Evolutionary conservation across 2,797 vertebrate species (phyloP).

Genomic region (Distichodus sexfasciatus): DNA sequence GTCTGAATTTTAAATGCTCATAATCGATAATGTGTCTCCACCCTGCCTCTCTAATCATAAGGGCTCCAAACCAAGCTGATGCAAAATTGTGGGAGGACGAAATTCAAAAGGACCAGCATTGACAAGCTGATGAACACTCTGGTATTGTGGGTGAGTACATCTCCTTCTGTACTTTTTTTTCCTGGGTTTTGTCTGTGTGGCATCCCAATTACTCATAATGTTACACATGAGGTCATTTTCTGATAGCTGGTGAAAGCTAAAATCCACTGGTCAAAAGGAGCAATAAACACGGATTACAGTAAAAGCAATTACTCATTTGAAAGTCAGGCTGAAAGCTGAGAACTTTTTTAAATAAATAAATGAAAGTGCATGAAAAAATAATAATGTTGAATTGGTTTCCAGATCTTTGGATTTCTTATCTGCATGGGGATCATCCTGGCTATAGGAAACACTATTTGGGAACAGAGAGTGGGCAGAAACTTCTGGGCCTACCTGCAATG

Average conservation of each 20-base stretch:
- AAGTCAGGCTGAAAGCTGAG: neutral
- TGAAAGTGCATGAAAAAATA: neutral
- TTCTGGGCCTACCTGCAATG: slow-evolving; percentile 68
- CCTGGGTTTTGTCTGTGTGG: slow-evolving; percentile 20
- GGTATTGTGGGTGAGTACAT: slow-evolving; percentile 83
- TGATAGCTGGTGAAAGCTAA: neutral
- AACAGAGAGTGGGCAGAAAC: slow-evolving; percentile 62
- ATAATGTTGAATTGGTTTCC: slow-evolving; percentile 24
- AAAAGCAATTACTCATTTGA: neutral
- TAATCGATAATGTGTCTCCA: neutral
- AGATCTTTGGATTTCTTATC: slow-evolving; percentile 79
- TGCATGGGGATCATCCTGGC: slow-evolving; percentile 76
- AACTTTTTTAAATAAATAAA: neutral
- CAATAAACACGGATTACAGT: neutral
- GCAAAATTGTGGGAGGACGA: slow-evolving; percentile 85
- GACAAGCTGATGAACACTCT: slow-evolving; percentile 86
- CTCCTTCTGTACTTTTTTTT: slow-evolving; percentile 4
- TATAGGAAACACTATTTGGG: slow-evolving; percentile 78
- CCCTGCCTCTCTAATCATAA: slow-evolving; percentile 34
- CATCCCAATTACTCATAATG: slow-evolving; percentile 24
- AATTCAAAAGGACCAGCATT: slow-evolving; percentile 86
- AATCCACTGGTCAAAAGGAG: neutral
- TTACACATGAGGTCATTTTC: slow-evolving; percentile 21
- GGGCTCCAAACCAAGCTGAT: slow-evolving; percentile 87
- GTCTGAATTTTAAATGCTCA: neutral